These are phyloP conservation scores for Paracentrotus lividus DNA, from an alignment of 53 echinoderm and acorn worm genomes.

Conservation along the genomic window DNA sequence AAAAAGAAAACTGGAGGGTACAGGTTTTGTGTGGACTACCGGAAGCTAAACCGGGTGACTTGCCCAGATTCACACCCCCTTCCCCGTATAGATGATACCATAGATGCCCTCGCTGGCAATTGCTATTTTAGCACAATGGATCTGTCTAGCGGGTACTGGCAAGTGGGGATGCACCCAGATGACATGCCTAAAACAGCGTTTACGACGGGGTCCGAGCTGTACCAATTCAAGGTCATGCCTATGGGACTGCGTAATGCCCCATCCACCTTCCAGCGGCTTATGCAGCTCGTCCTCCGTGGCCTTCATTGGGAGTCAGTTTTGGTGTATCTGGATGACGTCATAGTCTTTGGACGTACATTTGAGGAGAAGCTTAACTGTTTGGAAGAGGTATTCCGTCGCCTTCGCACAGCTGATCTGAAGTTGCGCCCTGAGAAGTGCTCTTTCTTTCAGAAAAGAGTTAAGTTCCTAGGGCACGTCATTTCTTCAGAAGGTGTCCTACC, in stretches of 20 bases:
- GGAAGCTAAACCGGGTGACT: no score
- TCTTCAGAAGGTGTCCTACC: slow-evolving; percentile 57
- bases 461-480: slow-evolving; percentile 78
- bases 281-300: slow-evolving; percentile 75
- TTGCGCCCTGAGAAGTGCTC: slow-evolving; percentile 60
- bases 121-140: slow-evolving; percentile 78
- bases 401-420: slow-evolving; percentile 58
- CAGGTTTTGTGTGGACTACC: no score
- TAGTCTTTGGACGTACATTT: slow-evolving; percentile 75
- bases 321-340: slow-evolving; percentile 82
- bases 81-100: neutral
- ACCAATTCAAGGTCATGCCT: slow-evolving; percentile 85
- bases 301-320: slow-evolving; percentile 74
- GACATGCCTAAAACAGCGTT: slow-evolving; percentile 82
- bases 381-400: slow-evolving; percentile 64
- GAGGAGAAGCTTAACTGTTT: slow-evolving; percentile 71
- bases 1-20: no score
- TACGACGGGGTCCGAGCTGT: slow-evolving; percentile 74
- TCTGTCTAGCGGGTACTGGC: slow-evolving; percentile 86
- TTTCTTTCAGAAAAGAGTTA: slow-evolving; percentile 68
- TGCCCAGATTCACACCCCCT: no score
- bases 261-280: slow-evolving; percentile 78
- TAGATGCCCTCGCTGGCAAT: slow-evolving; percentile 66
- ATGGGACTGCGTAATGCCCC: slow-evolving; percentile 83
- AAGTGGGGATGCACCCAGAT: slow-evolving; percentile 72